phyloP scores from a whole-genome alignment of 1,140 invertebrate genomes.

The Papilio polytes region DNA sequence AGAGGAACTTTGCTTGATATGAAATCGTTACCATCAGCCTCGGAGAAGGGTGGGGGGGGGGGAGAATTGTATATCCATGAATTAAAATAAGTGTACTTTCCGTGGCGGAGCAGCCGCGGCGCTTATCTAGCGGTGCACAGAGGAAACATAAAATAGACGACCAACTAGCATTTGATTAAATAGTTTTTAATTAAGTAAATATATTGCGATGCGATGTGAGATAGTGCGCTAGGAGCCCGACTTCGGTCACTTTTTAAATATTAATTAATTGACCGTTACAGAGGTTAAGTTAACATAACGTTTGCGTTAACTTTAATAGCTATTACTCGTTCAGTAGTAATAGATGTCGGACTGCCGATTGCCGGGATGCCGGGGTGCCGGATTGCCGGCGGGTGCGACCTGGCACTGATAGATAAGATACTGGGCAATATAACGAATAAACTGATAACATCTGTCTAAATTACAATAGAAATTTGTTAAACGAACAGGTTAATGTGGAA shows the following conservation, averaged over 20 bases:
- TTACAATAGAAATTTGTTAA: conserved; percentile 13
- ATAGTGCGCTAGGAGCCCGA: conserved; percentile 13
- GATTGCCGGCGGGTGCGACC: neutral
- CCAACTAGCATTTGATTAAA: conserved; percentile 13
- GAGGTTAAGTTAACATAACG: conserved; percentile 9
- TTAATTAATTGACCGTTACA: conserved; percentile 28
- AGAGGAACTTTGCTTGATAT: neutral
- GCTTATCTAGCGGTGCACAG: neutral
- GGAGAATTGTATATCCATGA: conserved; percentile 13
- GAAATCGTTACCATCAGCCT: neutral
- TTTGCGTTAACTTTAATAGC: neutral
- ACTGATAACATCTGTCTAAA: neutral
- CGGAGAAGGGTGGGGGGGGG: too few species aligned
- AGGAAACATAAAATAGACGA: conserved; percentile 29
- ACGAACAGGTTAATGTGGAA: neutral
- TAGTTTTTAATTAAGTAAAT: conserved; percentile 34
- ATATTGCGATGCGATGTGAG: neutral
- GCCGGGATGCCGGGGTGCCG: too few species aligned
- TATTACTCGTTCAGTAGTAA: neutral
- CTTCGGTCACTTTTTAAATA: neutral
- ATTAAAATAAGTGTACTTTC: neutral
- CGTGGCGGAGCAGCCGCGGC: neutral
- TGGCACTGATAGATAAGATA: neutral
- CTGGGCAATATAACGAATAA: neutral
- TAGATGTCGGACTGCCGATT: too few species aligned